A percentile compares a stretch with the other conserved stretches of the same genome.
Conservation (phyloP, 2,797 vertebrate genomes). For the Melanotaenia trifasciata region DNA sequence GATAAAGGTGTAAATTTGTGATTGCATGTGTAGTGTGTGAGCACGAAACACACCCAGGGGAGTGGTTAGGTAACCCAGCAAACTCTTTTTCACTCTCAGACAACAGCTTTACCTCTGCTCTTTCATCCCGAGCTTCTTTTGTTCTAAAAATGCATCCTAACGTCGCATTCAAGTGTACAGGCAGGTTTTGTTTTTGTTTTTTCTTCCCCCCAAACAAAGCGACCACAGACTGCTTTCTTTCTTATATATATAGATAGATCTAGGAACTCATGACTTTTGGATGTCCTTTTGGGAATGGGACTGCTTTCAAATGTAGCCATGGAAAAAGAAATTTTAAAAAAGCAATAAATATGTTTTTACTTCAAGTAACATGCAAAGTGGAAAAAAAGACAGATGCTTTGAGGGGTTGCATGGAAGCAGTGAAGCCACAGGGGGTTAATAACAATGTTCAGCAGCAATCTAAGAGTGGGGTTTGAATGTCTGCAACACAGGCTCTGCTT, state of each 20-base stretch:
- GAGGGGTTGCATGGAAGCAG: constrained; percentile 31
- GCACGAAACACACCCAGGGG: constrained; percentile 39
- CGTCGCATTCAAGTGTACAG: neutral
- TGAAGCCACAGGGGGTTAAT: constrained; percentile 61
- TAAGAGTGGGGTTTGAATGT: constrained; percentile 2
- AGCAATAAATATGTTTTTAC: constrained; percentile 9
- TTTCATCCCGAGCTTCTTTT: neutral
- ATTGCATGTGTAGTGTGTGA: neutral
- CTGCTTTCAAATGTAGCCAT: constrained; percentile 1
- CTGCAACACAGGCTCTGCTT: constrained; percentile 4
- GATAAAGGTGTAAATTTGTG: constrained; percentile 19
- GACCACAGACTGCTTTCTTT: neutral
- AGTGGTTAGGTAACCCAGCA: constrained; percentile 41
- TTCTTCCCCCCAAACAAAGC: neutral
- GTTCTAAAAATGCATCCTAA: neutral
- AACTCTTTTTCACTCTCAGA: constrained; percentile 11
- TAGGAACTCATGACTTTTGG: constrained; percentile 6
- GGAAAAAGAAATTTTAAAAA: neutral
- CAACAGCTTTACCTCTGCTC: neutral
- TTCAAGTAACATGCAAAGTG: constrained; percentile 16
- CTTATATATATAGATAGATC: neutral
- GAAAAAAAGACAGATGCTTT: constrained; percentile 31
- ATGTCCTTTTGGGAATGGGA: constrained; percentile 19
- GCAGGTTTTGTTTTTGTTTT: neutral
- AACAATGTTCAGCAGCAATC: constrained; percentile 28